Evolutionary conservation across 1,140 invertebrate species (phyloP).

Genomic region (Conus ventricosus): DNA sequence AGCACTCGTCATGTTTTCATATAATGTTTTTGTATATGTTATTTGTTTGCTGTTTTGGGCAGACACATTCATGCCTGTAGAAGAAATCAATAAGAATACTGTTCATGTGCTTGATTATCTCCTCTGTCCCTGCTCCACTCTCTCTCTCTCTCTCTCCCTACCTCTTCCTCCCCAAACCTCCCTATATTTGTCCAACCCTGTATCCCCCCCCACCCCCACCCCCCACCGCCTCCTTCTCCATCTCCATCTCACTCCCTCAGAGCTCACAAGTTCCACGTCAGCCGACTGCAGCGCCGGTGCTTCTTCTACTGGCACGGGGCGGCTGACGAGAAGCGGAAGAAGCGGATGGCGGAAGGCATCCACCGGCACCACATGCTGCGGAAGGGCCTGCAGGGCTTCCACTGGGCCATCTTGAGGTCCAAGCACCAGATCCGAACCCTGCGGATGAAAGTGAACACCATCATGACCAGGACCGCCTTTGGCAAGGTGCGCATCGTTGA

Average conservation of each 20-base stretch:
- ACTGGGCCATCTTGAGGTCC: constrained; percentile 31
- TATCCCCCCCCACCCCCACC: no score
- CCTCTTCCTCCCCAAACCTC: no score
- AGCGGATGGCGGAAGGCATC: constrained; percentile 21
- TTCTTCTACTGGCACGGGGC: constrained; percentile 15
- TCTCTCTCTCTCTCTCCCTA: no score
- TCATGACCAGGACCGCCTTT: not conserved
- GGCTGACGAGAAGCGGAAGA: constrained; percentile 2
- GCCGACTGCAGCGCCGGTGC: constrained; percentile 5
- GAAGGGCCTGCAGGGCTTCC: constrained; percentile 25
- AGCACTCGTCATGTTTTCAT: no score
- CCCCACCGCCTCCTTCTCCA: no score
- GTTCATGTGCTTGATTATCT: not conserved
- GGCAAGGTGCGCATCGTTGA: not conserved
- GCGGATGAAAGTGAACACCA: not conserved
- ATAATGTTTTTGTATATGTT: no score
- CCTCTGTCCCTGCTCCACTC: no score
- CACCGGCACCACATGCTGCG: constrained; percentile 36
- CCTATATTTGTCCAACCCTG: no score
- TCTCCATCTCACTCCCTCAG: not conserved
- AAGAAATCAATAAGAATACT: not conserved
- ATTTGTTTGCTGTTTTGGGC: no score
- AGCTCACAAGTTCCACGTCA: constrained; percentile 9
- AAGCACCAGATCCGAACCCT: constrained; percentile 27
- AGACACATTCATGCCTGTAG: no score